These are phyloP conservation scores for Phaedon cochleariae DNA, from an alignment of 2,888 invertebrate species.

Conservation along the genomic window DNA sequence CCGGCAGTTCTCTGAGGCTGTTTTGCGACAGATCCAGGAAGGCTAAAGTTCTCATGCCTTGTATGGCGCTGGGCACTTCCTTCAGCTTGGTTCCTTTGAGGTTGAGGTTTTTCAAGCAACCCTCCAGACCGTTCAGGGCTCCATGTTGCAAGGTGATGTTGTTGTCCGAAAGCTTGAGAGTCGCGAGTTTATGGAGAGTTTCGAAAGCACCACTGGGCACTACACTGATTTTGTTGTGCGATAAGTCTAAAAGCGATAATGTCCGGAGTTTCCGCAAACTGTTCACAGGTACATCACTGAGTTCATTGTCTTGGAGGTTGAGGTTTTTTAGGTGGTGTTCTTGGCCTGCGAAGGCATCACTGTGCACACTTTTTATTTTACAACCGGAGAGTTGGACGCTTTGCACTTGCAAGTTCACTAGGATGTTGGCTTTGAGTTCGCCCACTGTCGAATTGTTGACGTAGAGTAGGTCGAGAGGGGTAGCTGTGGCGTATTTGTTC, in stretches of 20 bases:
- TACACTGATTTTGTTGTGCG: constrained; percentile 78
- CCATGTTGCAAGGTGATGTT: constrained; percentile 77
- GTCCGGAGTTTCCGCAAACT: constrained; percentile 74
- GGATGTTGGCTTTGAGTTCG: constrained; percentile 72
- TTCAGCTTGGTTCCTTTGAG: constrained; percentile 87
- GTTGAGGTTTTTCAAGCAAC: constrained; percentile 85
- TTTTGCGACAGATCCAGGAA: constrained; percentile 92
- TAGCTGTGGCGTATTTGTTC: constrained; percentile 73
- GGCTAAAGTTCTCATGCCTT: constrained; percentile 80
- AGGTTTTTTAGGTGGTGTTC: constrained; percentile 82
- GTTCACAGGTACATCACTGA: constrained; percentile 79
- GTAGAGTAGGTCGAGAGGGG: constrained; percentile 83
- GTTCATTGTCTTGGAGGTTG: constrained; percentile 84
- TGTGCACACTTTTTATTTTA: constrained; percentile 74
- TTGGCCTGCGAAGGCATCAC: constrained; percentile 83
- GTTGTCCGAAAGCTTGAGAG: constrained; percentile 87
- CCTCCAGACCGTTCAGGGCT: constrained; percentile 82
- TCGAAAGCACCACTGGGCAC: constrained; percentile 81
- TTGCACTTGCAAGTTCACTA: constrained; percentile 75
- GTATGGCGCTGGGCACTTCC: constrained; percentile 79
- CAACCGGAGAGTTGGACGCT: constrained; percentile 88
- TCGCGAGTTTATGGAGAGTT: constrained; percentile 76
- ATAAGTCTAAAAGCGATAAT: constrained; percentile 83
- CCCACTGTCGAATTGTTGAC: constrained; percentile 87
- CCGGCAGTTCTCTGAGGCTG: constrained; percentile 82